Base-by-base conservation (phyloP, 2,113 vertebrate species). In the Chlorocebus sabaeus region DNA sequence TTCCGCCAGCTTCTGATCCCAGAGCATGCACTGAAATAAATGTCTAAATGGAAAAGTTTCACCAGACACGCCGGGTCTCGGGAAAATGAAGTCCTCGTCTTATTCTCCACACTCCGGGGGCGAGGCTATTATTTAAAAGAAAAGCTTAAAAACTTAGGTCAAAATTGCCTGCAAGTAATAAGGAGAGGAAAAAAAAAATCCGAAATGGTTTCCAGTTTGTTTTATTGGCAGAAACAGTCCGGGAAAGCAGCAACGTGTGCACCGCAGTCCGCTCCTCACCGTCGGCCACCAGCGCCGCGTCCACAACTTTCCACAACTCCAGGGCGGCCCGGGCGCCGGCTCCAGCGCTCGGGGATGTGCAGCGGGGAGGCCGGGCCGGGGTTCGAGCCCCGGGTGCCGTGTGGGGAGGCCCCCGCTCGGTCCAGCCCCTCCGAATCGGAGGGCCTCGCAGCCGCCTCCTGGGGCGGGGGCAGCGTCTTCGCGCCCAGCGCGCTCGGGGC, bases 221-320 rank as follows among this genome's bases (percentile, higher is more conserved):
- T 96, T 92, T 27, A 73, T 43, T 50, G 27, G 68, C 1, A 8
- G 3, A 10, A 32, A 32, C 7, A 27, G 52, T 6, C 17, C n/a
- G 17, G 38, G 70, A 35, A n/a, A 35, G 50, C 78, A 70, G 76
- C n/a, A 2, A 8, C 0, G 45, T 8, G 84, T 5, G 72, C 59
- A 50, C 35, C 2, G 79, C 55, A 2, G 64, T 30, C 57, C 27
- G 20, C 70, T 38, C 27, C 40, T 43, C 35, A 0, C 38, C 27
- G 52, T 70, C 10, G 61, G 73, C 79, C 88, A 20, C 67, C n/a
- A 0, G 16, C 59, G 50, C 76, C 22, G 67, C 50, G 35, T 38
- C 23, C 18, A 20, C 11, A 98, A 98, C 97, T 98, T 97, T 14
- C 68, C 30, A 20, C 35, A 87, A 96, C 78, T 97, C 73, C 1